Evolutionary conservation across 1,140 invertebrate species (phyloP).

Genomic region (Theocolax elegans): DNA sequence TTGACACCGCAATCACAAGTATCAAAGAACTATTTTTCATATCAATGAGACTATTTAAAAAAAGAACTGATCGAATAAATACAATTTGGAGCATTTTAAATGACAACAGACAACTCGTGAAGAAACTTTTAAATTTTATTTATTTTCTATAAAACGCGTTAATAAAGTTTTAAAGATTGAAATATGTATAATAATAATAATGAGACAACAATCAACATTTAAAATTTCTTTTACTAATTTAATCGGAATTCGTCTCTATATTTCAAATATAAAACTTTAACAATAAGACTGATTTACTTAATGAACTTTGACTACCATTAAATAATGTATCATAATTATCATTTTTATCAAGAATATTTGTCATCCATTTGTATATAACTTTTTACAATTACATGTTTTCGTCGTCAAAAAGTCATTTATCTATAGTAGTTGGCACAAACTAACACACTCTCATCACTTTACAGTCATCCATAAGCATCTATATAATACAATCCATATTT

Average conservation of each 20-base stretch:
- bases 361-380: constrained; percentile 29
- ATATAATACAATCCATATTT: constrained; percentile 30
- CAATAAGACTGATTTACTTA: background rate
- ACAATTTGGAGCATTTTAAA: background rate
- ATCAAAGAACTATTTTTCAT: background rate
- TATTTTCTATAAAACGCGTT: constrained; percentile 2
- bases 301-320: constrained; percentile 13
- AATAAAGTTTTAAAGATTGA: constrained; percentile 1
- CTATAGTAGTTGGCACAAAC: constrained; percentile 12
- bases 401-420: constrained; percentile 19
- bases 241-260: background rate
- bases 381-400: constrained; percentile 26
- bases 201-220: constrained; percentile 7
- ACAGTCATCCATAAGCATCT: background rate
- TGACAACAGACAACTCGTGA: background rate
- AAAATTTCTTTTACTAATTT: background rate
- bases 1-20: background rate
- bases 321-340: constrained; percentile 11
- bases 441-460: background rate
- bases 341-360: constrained; percentile 39
- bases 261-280: constrained; percentile 20
- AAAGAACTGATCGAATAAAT: background rate
- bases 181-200: background rate
- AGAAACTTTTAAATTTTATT: background rate
- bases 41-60: background rate